Conservation (phyloP, 2,888 invertebrate genomes). For the Arge pagana region DNA sequence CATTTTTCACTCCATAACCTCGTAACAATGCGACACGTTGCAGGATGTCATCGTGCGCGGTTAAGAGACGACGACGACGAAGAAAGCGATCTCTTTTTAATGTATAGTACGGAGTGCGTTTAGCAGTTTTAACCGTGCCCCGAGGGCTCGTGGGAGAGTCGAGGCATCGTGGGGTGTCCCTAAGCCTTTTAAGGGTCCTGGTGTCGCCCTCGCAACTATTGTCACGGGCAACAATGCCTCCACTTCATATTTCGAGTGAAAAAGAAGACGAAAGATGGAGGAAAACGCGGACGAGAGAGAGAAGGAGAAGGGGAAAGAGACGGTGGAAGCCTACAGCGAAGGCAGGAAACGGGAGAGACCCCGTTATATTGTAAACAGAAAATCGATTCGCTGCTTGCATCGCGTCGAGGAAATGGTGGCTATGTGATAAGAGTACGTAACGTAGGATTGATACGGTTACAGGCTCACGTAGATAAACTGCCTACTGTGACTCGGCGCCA, state of each 20-base stretch:
- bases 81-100: slow-evolving; percentile 18
- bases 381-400: slow-evolving; percentile 17
- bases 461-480: too few relatives aligned
- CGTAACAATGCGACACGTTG: slow-evolving; percentile 41
- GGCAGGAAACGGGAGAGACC: slow-evolving; percentile 24
- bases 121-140: slow-evolving; percentile 22
- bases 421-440: too few relatives aligned
- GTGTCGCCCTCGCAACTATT: slow-evolving; percentile 31
- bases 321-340: slow-evolving; percentile 27
- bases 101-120: slow-evolving; percentile 18
- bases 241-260: slow-evolving; percentile 38
- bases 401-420: too few relatives aligned
- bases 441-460: too few relatives aligned
- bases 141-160: slow-evolving; percentile 10
- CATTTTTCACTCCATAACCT: slow-evolving; percentile 55
- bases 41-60: slow-evolving; percentile 11
- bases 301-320: slow-evolving; percentile 6
- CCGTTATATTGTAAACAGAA: slow-evolving; percentile 18
- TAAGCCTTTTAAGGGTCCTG: slow-evolving; percentile 20
- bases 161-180: slow-evolving; percentile 14
- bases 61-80: too few relatives aligned
- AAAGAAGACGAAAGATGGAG: slow-evolving; percentile 25
- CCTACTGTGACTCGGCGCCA: too few relatives aligned
- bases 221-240: slow-evolving; percentile 41
- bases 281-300: slow-evolving; percentile 18